These are phyloP conservation scores for Lepidurus arcticus DNA, from an alignment of 1,140 invertebrate species.

Conservation along the genomic window DNA sequence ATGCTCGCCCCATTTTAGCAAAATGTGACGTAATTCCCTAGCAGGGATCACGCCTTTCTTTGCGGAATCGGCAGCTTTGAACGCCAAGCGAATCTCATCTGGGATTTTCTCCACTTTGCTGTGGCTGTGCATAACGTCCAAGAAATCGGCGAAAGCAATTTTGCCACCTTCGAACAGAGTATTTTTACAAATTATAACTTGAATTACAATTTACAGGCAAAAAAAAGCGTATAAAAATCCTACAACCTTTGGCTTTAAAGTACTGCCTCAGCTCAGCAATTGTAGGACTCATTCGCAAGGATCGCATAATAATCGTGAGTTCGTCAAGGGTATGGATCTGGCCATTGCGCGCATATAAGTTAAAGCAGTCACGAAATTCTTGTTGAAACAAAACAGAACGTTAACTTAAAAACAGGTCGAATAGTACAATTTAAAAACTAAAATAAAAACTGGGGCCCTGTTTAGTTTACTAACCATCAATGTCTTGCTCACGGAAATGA, in stretches of 20 bases:
- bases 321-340: conserved; percentile 82
- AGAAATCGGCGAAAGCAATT: conserved; percentile 91
- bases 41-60: conserved; percentile 71
- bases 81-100: conserved; percentile 82
- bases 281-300: conserved; percentile 85
- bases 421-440: neutral
- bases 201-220: neutral
- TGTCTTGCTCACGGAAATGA: conserved; percentile 49
- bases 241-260: conserved; percentile 69
- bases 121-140: conserved; percentile 92
- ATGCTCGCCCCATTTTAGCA: conserved; percentile 86
- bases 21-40: conserved; percentile 74
- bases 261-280: conserved; percentile 81
- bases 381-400: conserved; percentile 42
- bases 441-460: neutral
- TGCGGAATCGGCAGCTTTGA: conserved; percentile 71
- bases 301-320: conserved; percentile 87
- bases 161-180: conserved; percentile 60
- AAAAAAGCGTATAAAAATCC: conserved; percentile 10
- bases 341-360: conserved; percentile 75
- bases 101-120: conserved; percentile 77
- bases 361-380: conserved; percentile 94
- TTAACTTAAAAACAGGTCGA: neutral
- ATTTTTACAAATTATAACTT: neutral
- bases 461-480: conserved; percentile 46